Conservation (phyloP, 1,140 invertebrate genomes). For the Cataglyphis hispanica region DNA sequence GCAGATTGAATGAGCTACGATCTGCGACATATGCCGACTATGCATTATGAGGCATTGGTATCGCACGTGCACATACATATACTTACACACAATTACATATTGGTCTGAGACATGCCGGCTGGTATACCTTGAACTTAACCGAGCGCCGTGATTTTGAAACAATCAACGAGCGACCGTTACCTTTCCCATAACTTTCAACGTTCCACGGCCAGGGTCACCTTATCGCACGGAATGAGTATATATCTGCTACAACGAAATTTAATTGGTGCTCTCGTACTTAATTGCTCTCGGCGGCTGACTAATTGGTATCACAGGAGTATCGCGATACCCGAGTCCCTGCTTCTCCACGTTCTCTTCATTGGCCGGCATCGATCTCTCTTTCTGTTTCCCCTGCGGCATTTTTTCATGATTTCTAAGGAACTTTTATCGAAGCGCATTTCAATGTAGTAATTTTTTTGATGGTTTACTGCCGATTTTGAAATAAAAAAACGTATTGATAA, state of each 20-base stretch:
- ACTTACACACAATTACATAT: neutral
- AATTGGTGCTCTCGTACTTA: conserved; percentile 48
- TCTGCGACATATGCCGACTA: neutral
- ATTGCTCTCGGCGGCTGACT: conserved; percentile 36
- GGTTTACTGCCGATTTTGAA: neutral
- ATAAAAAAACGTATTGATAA: neutral
- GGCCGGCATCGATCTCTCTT: conserved; percentile 29
- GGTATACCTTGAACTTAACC: conserved; percentile 68
- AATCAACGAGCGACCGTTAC: conserved; percentile 73
- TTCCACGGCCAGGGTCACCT: conserved; percentile 45
- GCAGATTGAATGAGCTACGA: neutral
- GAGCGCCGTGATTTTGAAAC: conserved; percentile 69
- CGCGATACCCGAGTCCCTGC: neutral
- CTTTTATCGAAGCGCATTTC: neutral
- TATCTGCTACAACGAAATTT: conserved; percentile 44
- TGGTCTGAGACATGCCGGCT: neutral
- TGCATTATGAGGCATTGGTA: neutral
- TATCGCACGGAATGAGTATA: neutral
- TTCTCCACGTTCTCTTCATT: neutral
- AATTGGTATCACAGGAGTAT: conserved; percentile 37
- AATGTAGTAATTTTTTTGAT: neutral
- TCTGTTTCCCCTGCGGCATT: neutral
- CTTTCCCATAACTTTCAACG: conserved; percentile 68
- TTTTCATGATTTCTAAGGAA: neutral
- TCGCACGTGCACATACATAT: neutral